Percentiles rank a stretch among this genome's conserved stretches.
These are phyloP conservation scores for Eristalinus aeneus DNA, from an alignment of 2,888 invertebrate species.

Conservation along the genomic window DNA sequence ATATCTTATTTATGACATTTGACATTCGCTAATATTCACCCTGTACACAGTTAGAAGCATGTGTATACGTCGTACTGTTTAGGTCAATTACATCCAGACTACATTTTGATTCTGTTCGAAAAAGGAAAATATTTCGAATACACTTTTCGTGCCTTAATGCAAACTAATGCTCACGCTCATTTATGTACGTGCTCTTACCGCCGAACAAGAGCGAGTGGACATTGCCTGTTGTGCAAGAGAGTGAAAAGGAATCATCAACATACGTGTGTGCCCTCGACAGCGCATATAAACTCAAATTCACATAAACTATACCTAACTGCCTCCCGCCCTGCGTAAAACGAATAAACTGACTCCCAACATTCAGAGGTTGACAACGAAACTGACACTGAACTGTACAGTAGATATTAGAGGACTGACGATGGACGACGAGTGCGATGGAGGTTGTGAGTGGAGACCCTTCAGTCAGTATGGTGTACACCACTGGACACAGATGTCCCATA, in stretches of 20 bases:
- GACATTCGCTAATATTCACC: constrained; percentile 54
- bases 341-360: constrained; percentile 13
- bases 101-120: constrained; percentile 62
- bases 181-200: constrained; percentile 23
- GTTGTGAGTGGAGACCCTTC: neutral
- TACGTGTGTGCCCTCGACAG: constrained; percentile 34
- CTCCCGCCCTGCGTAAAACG: constrained; percentile 10
- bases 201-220: neutral
- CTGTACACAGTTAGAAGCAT: constrained; percentile 11
- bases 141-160: neutral
- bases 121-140: constrained; percentile 58
- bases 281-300: constrained; percentile 17
- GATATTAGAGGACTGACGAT: neutral
- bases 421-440: neutral
- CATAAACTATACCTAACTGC: constrained; percentile 40
- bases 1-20: constrained; percentile 45
- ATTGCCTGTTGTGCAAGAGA: neutral
- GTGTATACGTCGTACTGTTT: constrained; percentile 17
- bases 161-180: neutral
- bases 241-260: constrained; percentile 38
- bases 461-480: constrained; percentile 26
- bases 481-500: constrained; percentile 68
- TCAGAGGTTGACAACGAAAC: constrained; percentile 15
- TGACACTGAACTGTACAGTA: constrained; percentile 7
- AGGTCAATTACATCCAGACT: constrained; percentile 60